phyloP scores from a whole-genome alignment of 1,140 invertebrate species.

The Cydia amplana region DNA sequence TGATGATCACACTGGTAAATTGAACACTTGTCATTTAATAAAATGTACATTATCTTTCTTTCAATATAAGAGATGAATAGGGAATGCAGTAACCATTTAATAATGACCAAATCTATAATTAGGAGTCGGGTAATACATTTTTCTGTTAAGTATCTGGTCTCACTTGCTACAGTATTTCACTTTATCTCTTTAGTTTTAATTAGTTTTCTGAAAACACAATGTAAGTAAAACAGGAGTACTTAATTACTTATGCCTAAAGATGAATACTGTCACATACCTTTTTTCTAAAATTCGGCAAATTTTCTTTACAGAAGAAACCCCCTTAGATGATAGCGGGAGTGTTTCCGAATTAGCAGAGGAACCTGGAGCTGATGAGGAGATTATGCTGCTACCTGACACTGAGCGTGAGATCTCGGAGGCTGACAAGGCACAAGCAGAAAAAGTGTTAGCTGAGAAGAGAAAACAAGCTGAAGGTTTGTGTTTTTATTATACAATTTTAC shows the following conservation, averaged over 20 bases:
- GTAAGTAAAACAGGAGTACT: too few species aligned
- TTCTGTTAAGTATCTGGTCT: too few species aligned
- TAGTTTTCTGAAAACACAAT: too few species aligned
- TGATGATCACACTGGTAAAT: conserved; percentile 55
- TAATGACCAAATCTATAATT: too few species aligned
- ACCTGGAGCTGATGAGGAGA: conserved; percentile 80
- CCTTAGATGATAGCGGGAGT: conserved; percentile 47
- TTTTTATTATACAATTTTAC: neutral
- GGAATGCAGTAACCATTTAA: too few species aligned
- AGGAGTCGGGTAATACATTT: too few species aligned
- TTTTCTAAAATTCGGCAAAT: neutral
- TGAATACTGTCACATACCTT: neutral
- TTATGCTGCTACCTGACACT: conserved; percentile 81
- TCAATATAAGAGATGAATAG: too few species aligned
- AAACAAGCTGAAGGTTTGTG: conserved; percentile 53
- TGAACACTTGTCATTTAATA: neutral
- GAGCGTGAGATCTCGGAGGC: conserved; percentile 82
- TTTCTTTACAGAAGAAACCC: conserved; percentile 36
- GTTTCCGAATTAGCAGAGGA: conserved; percentile 56
- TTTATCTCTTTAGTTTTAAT: too few species aligned
- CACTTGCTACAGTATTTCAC: too few species aligned
- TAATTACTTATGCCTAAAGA: too few species aligned
- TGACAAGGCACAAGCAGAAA: conserved; percentile 81
- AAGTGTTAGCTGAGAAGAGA: conserved; percentile 78
- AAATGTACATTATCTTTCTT: too few species aligned